phyloP scores from a whole-genome alignment of 2,113 vertebrate genomes.

The Nothoprocta perdicaria region DNA sequence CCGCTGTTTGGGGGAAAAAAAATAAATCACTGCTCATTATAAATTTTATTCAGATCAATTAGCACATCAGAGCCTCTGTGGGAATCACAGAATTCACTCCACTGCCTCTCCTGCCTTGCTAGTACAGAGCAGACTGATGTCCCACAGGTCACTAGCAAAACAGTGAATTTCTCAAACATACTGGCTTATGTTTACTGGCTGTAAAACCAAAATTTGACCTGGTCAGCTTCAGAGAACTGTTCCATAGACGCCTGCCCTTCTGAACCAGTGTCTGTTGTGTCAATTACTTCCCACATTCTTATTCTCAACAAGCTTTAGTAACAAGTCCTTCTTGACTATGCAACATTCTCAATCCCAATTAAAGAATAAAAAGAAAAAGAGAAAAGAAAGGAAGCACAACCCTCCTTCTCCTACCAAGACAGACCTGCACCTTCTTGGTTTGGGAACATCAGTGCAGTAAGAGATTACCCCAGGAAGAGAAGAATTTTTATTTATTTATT shows the following conservation, averaged over 20 bases:
- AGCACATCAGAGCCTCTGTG: background rate
- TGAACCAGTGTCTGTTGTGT: background rate
- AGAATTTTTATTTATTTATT: too few relatives aligned
- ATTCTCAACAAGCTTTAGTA: background rate
- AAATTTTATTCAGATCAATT: background rate
- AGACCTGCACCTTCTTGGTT: background rate
- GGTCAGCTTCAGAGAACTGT: background rate
- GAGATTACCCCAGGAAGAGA: too few relatives aligned
- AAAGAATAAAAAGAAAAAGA: too few relatives aligned
- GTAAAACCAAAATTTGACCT: background rate
- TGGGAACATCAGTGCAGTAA: background rate
- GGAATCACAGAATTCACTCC: background rate
- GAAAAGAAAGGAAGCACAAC: too few relatives aligned
- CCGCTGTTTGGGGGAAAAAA: background rate
- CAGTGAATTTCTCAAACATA: background rate
- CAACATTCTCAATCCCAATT: background rate
- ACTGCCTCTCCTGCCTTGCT: background rate
- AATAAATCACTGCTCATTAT: background rate
- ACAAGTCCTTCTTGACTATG: background rate
- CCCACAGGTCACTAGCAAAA: background rate
- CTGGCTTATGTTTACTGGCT: background rate
- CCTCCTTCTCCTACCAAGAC: too few relatives aligned
- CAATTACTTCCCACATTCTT: too few relatives aligned
- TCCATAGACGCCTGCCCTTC: background rate
- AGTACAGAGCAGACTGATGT: background rate